These are phyloP conservation scores for Hemaris fuciformis DNA, from an alignment of 2,888 invertebrate genomes.

Conservation along the genomic window DNA sequence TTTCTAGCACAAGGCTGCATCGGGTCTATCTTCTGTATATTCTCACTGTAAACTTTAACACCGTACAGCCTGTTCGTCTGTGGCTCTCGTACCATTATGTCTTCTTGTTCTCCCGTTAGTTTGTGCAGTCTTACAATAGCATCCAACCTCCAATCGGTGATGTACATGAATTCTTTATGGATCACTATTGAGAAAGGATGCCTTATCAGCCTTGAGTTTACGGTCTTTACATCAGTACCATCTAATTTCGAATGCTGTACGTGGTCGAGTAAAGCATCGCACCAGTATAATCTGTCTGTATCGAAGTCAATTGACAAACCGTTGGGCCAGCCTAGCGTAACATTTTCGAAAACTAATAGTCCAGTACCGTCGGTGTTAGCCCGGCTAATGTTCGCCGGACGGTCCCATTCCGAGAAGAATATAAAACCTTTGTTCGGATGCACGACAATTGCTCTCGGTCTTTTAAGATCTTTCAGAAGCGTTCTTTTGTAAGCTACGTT, in stretches of 20 bases:
- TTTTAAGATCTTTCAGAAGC: conserved; percentile 91
- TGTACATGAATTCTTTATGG: conserved; percentile 95
- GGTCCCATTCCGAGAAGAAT: conserved; percentile 98
- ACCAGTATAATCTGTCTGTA: conserved; percentile 96
- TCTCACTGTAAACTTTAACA: conserved; percentile 92
- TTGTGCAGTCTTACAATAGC: conserved; percentile 96
- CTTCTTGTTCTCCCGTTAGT: conserved; percentile 92
- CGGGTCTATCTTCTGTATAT: conserved; percentile 85
- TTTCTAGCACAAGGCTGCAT: conserved; percentile 91
- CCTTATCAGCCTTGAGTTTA: conserved; percentile 91
- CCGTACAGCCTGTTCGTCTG: conserved; percentile 95
- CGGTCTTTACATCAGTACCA: conserved; percentile 94
- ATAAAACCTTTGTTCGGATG: conserved; percentile 97
- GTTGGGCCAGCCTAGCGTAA: conserved; percentile 98
- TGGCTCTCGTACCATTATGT: conserved; percentile 92
- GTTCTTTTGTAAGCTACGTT: conserved; percentile 93
- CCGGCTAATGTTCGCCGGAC: conserved; percentile 97
- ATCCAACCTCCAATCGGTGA: conserved; percentile 98
- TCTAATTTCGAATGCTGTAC: conserved; percentile 96
- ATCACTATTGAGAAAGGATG: conserved; percentile 97
- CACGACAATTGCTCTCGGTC: conserved; percentile 97
- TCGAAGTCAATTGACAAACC: conserved; percentile 96
- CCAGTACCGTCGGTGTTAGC: conserved; percentile 95
- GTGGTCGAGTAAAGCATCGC: conserved; percentile 97
- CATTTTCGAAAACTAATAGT: conserved; percentile 92